Base-by-base conservation (phyloP, 2,888 invertebrate species). In the Lasioglossum calceatum region DNA sequence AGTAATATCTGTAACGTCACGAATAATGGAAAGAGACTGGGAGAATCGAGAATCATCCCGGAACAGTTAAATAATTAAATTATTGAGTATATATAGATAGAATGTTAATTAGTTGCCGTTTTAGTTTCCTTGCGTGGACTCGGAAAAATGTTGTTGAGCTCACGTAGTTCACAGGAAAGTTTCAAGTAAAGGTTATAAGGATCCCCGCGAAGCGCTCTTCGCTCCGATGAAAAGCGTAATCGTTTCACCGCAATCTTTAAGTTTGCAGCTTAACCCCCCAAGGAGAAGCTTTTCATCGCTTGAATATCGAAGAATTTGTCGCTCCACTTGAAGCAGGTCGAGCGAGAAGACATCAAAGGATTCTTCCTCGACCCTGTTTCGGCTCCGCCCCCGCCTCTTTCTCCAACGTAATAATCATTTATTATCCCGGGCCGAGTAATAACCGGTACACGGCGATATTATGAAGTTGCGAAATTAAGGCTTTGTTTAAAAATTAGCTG, bases 401-500 rank as follows among this genome's bases (percentile, higher is more conserved):
- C 81, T 76, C 82, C 85, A 71, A 81, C 89, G 91, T 94, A 94
- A 95, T 95, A 93, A 95, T 95, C 94, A 95, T 95, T 95, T 94
- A 95, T 95, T 95, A 95, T 94, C 93, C 91, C 54, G 23, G 81
- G 81, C 47, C 88, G 79, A 86, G 89, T 91, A 93, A 93, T 95
- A 94, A 94, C 94, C 93, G 93, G 93, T 88, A 88, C 88, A 91
- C 91, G 89, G 87, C 92, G 89, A 91, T 92, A 88, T 94, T 92
- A 94, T 94, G 93, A 94, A 94, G 92, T 93, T 91, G 86, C 88
- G 92, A 92, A 93, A 92, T 93, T 92, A 91, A 91, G 89, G 93
- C 95, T 95, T 95, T 95, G 95, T 95, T 94, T 94, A 95, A 95
- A 95, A 95, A 95, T 95, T 93, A 94, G 93, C 93, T 91, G 78